Evolutionary conservation across 2,888 invertebrate genomes (phyloP).

Genomic region (Brassicogethes aeneus): DNA sequence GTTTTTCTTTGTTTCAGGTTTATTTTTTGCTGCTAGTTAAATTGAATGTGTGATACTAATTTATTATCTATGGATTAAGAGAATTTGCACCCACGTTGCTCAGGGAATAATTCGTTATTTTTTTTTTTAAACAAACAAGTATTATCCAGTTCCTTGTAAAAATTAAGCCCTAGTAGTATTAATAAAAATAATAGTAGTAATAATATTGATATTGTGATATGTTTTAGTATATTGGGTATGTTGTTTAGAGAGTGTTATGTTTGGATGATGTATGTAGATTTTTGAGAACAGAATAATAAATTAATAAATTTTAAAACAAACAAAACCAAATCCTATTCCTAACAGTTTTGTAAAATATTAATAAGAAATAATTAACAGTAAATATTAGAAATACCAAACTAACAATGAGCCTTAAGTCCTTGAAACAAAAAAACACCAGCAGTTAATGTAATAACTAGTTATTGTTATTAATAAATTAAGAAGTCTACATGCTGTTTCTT

Average conservation of each 20-base stretch:
- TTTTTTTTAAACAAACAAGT: slow-evolving; percentile 12
- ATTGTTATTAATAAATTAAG: neutral
- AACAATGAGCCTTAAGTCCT: neutral
- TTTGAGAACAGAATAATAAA: neutral
- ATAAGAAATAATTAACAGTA: slow-evolving; percentile 10
- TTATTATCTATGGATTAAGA: slow-evolving; percentile 4
- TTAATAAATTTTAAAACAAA: slow-evolving; percentile 2
- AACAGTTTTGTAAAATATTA: slow-evolving; percentile 12
- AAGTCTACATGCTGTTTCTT: too few species aligned
- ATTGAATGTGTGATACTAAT: neutral
- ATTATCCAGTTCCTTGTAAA: slow-evolving; percentile 15
- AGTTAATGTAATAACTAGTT: slow-evolving; percentile 2
- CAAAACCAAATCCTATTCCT: slow-evolving; percentile 8
- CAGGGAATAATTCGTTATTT: slow-evolving; percentile 17
- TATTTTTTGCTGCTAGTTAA: neutral
- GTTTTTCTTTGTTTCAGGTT: too few species aligned
- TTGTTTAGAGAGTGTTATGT: neutral
- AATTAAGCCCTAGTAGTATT: neutral
- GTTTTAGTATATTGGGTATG: neutral
- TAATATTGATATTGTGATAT: neutral
- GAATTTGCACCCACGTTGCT: slow-evolving; percentile 13
- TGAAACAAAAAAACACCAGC: neutral
- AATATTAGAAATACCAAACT: slow-evolving; percentile 10
- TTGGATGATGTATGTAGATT: neutral
- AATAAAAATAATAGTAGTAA: neutral